Evolutionary conservation across 1,140 invertebrate genomes (phyloP), one percentile per base, ranked within the genome.

Genomic region (Oryzaephilus surinamensis): DNA sequence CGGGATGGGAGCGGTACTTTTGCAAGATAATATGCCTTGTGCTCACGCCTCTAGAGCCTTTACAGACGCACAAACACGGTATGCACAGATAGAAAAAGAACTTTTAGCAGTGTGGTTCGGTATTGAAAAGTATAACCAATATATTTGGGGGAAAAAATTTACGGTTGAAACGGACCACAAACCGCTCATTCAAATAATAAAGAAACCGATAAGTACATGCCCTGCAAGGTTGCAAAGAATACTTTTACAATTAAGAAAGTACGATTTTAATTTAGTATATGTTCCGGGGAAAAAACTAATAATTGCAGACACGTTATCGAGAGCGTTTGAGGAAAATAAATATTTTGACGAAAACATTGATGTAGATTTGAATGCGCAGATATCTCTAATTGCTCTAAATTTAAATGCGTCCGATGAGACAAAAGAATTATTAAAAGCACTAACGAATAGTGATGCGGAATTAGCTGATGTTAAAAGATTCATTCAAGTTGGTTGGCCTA

Each of bases 11-110:
- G 42, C 48, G 4, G 40, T 41, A 30, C 27, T 62, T 13, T 10
- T 60, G 8, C 53, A 61, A 45, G 27, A 48, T 29, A 36, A 41
- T 26, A 44, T 43, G 40, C 57, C 54, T 7, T 42, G 55, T 11
- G 39, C 44, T 17, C 62, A 48, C 43, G 52, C 58, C 3, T 61
- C 58, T 2, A 48, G 51, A 42, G 41, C 52, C n/a, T 41, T 68
- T 6, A 60, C 45, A 10, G 27, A 43, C 14, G 39, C 45, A 10
- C 38, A 64, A 65, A 36, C 62, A 64, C 41, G 50, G 50, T 35
- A 34, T 45, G 31, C 38, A 12, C 38, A 45, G 23, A 42, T 46
- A 13, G 34, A 46, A 32, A 45, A 45, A 36, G 27, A 41, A 31
- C 12, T 38, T 8, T 30, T 50, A 6, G 41, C 41, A n/a, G 41